Conservation (phyloP, 2,797 vertebrate species). For the Psittacula derbiana region DNA sequence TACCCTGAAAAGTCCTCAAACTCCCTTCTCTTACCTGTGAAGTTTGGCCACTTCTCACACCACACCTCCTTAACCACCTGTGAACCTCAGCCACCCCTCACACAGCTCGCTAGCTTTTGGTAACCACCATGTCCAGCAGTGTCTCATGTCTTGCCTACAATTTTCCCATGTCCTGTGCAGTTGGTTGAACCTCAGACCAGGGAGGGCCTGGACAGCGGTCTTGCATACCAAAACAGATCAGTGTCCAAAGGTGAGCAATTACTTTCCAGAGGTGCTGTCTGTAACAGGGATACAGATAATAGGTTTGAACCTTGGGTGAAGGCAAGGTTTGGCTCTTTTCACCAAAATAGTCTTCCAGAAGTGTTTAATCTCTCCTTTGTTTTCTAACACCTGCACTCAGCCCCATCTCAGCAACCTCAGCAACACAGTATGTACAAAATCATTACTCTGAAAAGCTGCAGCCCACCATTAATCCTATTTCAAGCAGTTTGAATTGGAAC, state of each 20-base stretch:
- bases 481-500: no score
- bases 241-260: neutral
- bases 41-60: neutral
- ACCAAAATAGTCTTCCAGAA: neutral
- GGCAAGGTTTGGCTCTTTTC: neutral
- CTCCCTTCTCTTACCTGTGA: neutral
- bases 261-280: neutral
- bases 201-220: no score
- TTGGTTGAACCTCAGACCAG: neutral
- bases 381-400: neutral
- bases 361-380: neutral
- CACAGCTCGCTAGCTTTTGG: neutral
- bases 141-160: neutral
- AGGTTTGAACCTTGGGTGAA: neutral
- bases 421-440: neutral
- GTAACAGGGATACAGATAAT: neutral
- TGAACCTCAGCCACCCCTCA: neutral
- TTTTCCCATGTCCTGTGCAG: neutral
- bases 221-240: neutral
- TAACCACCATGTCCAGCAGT: neutral
- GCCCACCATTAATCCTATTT: no score
- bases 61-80: neutral
- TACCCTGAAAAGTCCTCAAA: neutral
- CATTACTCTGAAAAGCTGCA: no score
- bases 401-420: neutral